Evolutionary conservation across 2,113 vertebrate genomes (phyloP), one percentile per base, ranked within the genome.

Genomic region (Cyphomyrus discorhynchus): DNA sequence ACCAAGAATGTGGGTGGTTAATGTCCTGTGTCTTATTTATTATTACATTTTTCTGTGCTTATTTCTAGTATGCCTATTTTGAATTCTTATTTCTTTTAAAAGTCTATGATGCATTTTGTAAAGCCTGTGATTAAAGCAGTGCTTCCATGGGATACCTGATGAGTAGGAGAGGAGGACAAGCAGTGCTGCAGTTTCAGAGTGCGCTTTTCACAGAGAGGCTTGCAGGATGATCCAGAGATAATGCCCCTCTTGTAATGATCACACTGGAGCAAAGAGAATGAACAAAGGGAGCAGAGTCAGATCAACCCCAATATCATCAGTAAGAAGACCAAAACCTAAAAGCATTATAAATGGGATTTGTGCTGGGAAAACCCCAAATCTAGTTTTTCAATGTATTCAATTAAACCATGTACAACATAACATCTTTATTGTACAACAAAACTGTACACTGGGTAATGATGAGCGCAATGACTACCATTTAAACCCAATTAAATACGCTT

Each of bases 221-320:
- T 97, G 93, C 98, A 99, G 0, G 96, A 94, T 0, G 98, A 98
- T 89, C 98, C 98, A 0, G 98, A 97, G 93, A 99, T 98, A 24
- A 99, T 97, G 2, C 98, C 98, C 88, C 98, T 97, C 90, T 93
- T 97, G 93, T 98, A 99, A 95, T 99, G 98, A 92, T 99, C 97
- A 6, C 98, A 99, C 98, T 99, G 95, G 10, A 89, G 56, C 86
- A 90, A 88, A 13, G 90, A 66, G 87, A 70, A 80, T 58, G 46
- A 90, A 83, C 89, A 89, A 52, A 39, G 85, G 70, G 92, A 93
- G 91, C 62, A 92, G 52, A 83, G 92, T 89, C 52, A 1, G 5
- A 49, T 90, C 80, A 89, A 53, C 17, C 0, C 39, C 2, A 70
- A 31, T 17, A 46, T 45, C 31, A 17, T 66, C 27, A 45, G 53